Evolutionary conservation across 2,797 vertebrate genomes (phyloP), one percentile per base, ranked within the genome.

Genomic region (Muscicapa striata): DNA sequence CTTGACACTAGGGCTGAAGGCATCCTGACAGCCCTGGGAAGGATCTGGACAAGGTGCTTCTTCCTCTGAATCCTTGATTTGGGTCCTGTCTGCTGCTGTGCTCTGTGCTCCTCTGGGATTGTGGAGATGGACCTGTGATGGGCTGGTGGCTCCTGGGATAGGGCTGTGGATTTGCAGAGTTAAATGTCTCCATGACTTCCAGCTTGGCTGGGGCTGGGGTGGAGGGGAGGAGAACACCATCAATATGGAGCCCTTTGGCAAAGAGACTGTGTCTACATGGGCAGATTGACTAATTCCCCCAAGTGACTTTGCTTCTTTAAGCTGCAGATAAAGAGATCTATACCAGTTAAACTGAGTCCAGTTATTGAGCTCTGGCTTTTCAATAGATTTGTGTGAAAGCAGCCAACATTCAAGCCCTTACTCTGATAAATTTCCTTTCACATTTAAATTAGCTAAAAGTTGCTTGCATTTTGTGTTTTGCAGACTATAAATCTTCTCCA

Each of bases 181-280:
- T 62, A 70, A 83, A 73, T 32, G 30, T 7, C 20, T 27, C 24
- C 0, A 0, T 40, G 41, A 34, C 36, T 59, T 90, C 40, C 46
- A 36, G 0, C 21, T 27, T 27, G n/a, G 15, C 55, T 34, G 17
- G 13, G 9, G 0, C 2, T 23, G 22, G 13, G 10, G 6, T 11
- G 14, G 27, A 43, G 11, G 6, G 20, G 5, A 57, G 36, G 32
- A 63, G 17, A 26, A 4, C 5, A 5, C 32, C 43, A 21, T 36
- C 18, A 18, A 1, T 24, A 21, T 4, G 6, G 32, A 72, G 9
- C 20, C 22, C 4, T 27, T 63, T 20, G 32, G 29, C 38, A 70
- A 8, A 38, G 36, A 48, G 9, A 9, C 5, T 38, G 3, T 54
- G 36, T 34, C 32, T 59, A 3, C 10, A 3, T 5, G 22, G 24